A percentile compares a stretch with the other conserved stretches of the same genome.
phyloP scores from a whole-genome alignment of 2,113 vertebrate species.

The Burhinus oedicnemus region DNA sequence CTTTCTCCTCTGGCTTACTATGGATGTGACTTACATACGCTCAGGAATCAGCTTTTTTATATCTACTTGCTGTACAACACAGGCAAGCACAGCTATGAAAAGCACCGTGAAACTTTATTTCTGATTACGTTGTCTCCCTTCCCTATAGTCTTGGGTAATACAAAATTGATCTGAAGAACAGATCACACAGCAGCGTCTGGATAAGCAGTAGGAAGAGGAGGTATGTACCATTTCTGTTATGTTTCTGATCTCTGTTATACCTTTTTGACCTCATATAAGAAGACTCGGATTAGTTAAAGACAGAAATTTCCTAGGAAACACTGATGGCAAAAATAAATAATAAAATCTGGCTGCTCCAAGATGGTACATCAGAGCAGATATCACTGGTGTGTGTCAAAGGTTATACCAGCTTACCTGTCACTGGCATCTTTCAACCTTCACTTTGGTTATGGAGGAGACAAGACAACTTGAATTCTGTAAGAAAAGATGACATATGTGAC shows the following conservation, averaged over 20 bases:
- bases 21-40: slow-evolving; percentile 47
- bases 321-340: neutral
- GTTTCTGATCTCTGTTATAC: neutral
- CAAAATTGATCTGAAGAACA: slow-evolving; percentile 59
- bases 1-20: slow-evolving; percentile 59
- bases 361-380: neutral
- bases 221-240: neutral
- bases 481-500: neutral
- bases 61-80: slow-evolving; percentile 49
- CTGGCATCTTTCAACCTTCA: neutral
- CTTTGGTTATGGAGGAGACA: neutral
- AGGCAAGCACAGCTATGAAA: slow-evolving; percentile 60
- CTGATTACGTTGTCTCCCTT: slow-evolving; percentile 28
- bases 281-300: neutral
- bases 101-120: slow-evolving; percentile 55
- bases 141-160: slow-evolving; percentile 20
- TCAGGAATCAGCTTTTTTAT: slow-evolving; percentile 57
- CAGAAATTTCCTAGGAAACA: neutral
- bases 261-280: neutral
- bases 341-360: neutral
- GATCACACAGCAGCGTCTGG: slow-evolving; percentile 32
- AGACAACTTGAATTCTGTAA: neutral
- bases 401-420: neutral
- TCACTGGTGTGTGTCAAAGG: neutral
- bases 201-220: neutral